These are phyloP conservation scores for Synanthedon tipuliformis DNA, from an alignment of 2,888 invertebrate genomes.

Conservation along the genomic window DNA sequence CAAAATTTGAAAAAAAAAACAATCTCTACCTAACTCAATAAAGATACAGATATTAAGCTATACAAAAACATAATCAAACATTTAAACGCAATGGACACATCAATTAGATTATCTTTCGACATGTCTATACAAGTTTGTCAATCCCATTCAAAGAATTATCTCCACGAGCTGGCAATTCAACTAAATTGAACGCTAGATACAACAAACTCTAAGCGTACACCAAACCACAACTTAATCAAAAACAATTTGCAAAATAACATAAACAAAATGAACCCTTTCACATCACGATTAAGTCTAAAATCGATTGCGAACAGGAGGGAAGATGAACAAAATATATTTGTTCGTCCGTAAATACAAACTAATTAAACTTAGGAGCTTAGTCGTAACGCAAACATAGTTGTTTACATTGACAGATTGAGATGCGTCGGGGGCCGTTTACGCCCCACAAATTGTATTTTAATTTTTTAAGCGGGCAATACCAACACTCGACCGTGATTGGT, in stretches of 20 bases:
- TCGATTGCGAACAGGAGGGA: neutral
- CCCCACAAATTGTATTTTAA: conserved; percentile 58
- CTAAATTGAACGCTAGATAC: conserved; percentile 11
- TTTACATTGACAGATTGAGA: conserved; percentile 58
- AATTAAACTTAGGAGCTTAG: conserved; percentile 40
- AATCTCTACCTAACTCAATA: no score
- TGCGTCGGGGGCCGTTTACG: conserved; percentile 22
- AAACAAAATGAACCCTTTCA: neutral
- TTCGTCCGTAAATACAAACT: conserved; percentile 25
- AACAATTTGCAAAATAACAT: neutral
- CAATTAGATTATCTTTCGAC: conserved; percentile 3
- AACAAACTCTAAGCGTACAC: neutral
- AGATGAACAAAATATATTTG: neutral
- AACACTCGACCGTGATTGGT: conserved; percentile 34
- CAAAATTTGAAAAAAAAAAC: no score
- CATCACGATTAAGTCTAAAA: neutral
- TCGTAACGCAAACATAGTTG: conserved; percentile 49
- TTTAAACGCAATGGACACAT: neutral
- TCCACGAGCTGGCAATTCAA: conserved; percentile 9
- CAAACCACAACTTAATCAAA: neutral
- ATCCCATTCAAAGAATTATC: conserved; percentile 23
- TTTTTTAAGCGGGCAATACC: conserved; percentile 64
- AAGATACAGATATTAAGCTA: neutral
- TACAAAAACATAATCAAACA: neutral
- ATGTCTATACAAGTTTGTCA: conserved; percentile 29